A percentile compares a stretch with the other conserved stretches of the same genome.
phyloP scores from a whole-genome alignment of 2,797 vertebrate species.

The Mus caroli region DNA sequence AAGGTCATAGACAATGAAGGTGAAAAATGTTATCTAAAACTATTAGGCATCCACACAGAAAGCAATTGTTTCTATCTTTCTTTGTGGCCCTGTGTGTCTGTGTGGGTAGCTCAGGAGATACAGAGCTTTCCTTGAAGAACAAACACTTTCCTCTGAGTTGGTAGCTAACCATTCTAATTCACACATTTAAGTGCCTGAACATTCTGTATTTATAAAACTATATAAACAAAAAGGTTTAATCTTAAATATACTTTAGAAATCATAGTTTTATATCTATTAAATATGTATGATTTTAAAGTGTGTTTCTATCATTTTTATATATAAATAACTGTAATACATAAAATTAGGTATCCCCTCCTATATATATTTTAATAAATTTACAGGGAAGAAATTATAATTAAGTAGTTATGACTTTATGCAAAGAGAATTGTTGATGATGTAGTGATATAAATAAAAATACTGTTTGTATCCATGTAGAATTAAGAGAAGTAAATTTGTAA shows the following conservation, averaged over 20 bases:
- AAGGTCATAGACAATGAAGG: background rate
- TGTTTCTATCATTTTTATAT: conserved; percentile 66
- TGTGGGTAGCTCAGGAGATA: background rate
- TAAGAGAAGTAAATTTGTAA: conserved; percentile 30
- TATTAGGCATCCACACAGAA: background rate
- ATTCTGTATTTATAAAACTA: conserved; percentile 62
- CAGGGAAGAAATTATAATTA: conserved; percentile 61
- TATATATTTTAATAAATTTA: conserved; percentile 49
- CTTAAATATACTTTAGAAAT: conserved; percentile 77
- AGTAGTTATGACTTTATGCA: background rate
- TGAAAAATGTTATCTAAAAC: background rate
- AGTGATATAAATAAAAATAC: conserved; percentile 51
- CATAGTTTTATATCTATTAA: conserved; percentile 52
- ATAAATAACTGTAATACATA: conserved; percentile 49
- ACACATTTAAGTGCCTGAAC: conserved; percentile 46
- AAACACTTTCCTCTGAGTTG: background rate
- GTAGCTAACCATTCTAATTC: background rate
- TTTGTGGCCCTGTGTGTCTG: background rate
- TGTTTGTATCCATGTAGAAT: background rate
- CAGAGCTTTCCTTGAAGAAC: background rate
- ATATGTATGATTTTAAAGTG: conserved; percentile 15
- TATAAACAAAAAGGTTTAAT: conserved; percentile 69
- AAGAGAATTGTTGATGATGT: background rate
- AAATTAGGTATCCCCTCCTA: conserved; percentile 11
- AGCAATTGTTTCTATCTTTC: background rate